Evolutionary conservation across 2,797 vertebrate genomes (phyloP).

Genomic region (Thaleichthys pacificus): DNA sequence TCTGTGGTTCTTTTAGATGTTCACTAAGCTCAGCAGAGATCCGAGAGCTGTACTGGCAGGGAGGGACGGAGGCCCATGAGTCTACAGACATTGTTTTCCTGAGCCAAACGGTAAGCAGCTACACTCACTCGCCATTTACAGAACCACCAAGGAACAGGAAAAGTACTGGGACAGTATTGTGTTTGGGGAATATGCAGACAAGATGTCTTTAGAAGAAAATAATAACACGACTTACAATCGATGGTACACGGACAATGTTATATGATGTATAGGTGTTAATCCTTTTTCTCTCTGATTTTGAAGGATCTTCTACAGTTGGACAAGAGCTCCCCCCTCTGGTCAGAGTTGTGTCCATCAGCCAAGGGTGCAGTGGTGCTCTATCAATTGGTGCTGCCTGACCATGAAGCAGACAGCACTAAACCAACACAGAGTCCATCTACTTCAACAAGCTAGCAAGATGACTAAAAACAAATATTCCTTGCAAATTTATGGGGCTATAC

Average conservation of each 20-base stretch:
- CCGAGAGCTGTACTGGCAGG: conserved; percentile 76
- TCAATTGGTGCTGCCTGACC: conserved; percentile 69
- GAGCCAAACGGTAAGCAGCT: conserved; percentile 66
- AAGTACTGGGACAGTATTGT: too few relatives aligned
- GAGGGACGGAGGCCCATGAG: conserved; percentile 86
- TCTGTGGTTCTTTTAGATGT: conserved; percentile 68
- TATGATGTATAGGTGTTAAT: neutral
- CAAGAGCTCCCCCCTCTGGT: conserved; percentile 73
- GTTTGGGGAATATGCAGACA: neutral
- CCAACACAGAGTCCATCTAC: neutral
- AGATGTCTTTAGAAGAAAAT: neutral
- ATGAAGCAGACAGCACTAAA: conserved; percentile 5
- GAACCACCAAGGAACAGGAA: neutral
- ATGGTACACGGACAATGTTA: neutral
- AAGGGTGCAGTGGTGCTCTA: conserved; percentile 88
- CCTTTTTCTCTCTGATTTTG: conserved; percentile 6
- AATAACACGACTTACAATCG: neutral
- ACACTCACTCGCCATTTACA: conserved; percentile 1
- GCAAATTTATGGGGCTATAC: neutral
- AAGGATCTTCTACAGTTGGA: conserved; percentile 78
- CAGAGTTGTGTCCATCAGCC: conserved; percentile 87
- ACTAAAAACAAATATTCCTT: conserved; percentile 7
- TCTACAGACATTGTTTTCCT: conserved; percentile 85
- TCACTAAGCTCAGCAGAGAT: conserved; percentile 81
- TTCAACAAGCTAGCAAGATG: conserved; percentile 3